Conservation (phyloP, 2,797 vertebrate species). For the Chelon auratus region DNA sequence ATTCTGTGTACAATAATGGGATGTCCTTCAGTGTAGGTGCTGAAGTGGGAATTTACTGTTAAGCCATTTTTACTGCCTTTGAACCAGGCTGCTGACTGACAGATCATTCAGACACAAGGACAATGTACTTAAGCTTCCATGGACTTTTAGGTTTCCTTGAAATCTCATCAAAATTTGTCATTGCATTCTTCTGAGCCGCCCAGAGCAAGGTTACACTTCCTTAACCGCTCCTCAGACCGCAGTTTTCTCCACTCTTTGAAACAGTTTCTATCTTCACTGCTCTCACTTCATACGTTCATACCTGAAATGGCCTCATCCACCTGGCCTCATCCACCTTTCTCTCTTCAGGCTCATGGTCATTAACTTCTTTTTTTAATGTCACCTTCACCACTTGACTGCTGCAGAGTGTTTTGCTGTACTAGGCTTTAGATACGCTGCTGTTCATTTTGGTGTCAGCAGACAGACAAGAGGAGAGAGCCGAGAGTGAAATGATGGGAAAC, state of each 20-base stretch:
- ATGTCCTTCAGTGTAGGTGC: not conserved
- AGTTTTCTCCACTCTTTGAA: conserved; percentile 17
- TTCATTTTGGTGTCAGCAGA: conserved; percentile 25
- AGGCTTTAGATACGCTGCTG: conserved; percentile 27
- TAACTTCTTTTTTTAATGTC: conserved; percentile 35
- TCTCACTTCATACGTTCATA: not conserved
- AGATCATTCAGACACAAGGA: conserved; percentile 50
- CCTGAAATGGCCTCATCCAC: conserved; percentile 1
- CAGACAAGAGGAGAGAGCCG: not conserved
- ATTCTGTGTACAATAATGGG: conserved; percentile 4
- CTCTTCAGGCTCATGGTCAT: conserved; percentile 25
- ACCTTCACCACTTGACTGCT: conserved; percentile 30
- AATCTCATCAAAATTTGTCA: conserved; percentile 54
- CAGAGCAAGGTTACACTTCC: conserved; percentile 54
- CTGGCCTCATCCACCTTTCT: conserved; percentile 6
- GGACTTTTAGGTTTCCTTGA: conserved; percentile 47
- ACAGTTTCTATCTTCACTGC: conserved; percentile 3
- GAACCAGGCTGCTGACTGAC: conserved; percentile 27
- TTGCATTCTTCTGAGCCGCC: conserved; percentile 25
- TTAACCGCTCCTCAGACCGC: conserved; percentile 18
- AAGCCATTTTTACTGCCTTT: conserved; percentile 22
- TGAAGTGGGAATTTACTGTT: conserved; percentile 29
- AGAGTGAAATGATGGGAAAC: not conserved
- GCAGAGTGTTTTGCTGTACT: conserved; percentile 31
- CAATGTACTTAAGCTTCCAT: conserved; percentile 36